Base-by-base conservation (phyloP, 2,113 vertebrate species). In the Ellobius talpinus region DNA sequence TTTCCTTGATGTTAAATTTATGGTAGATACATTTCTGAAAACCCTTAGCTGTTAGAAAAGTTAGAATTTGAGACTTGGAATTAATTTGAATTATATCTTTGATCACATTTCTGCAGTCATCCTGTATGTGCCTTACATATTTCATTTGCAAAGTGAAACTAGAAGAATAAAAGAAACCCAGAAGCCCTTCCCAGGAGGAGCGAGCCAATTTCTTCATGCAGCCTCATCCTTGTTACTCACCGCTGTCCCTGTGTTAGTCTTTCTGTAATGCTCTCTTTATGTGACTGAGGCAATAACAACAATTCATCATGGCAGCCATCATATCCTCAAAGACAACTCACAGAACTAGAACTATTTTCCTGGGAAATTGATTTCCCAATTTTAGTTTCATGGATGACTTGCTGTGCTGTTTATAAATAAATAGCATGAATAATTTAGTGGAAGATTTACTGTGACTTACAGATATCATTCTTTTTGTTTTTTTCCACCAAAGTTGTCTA, bases 311-410 rank as follows among this genome's bases (percentile, higher is more conserved):
- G 76, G 45, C 58, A 96, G 94, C 74, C 94, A 90, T 90, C 89
- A 98, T 96, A 97, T 91, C 97, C 89, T 97, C 94, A 55, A 94
- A 92, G 97, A 98, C 93, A 98, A 96, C 90, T 92, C 76, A 96
- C 91, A 97, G 92, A 97, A 42, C 10, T 33, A 92, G 86, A 93
- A 96, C 92, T 97, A 94, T 65, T 96, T 65, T 97, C 33, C 10
- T 93, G 72, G 85, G 47, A 93, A 98, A 98, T 96, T 97, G 21
- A 91, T 96, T 90, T 97, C n/a, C 91, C 93, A 97, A 97, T 97
- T 98, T 96, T 97, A 95, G 90, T 68, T 79, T 92, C 9, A 45
- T 93, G n/a, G 39, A 79, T 94, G 91, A 72, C 79, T 98, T 90
- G 39, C 89, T 95, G 81, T 94, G 68, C 88, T 89, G 70, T 89